Evolutionary conservation across 2,888 invertebrate species (phyloP).

Genomic region (Trachelus stipa): DNA sequence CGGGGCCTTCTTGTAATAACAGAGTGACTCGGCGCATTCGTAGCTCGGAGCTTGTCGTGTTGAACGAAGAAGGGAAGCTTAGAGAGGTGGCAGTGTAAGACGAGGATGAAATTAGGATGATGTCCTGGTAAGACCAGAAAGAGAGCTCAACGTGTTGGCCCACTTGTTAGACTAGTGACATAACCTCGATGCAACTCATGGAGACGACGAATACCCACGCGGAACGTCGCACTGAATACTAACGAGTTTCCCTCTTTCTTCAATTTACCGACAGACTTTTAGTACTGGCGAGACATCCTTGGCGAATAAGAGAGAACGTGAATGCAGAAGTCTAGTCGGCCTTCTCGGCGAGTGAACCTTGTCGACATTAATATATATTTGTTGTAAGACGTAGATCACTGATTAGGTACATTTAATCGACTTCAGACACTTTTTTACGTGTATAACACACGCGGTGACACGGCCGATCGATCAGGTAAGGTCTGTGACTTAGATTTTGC

Average conservation of each 20-base stretch:
- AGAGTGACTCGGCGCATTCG: constrained; percentile 20
- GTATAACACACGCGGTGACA: background rate
- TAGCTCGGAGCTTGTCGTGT: background rate
- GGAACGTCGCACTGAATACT: background rate
- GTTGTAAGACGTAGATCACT: background rate
- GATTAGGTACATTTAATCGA: background rate
- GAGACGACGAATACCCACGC: background rate
- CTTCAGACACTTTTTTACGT: background rate
- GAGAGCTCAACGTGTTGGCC: constrained; percentile 32
- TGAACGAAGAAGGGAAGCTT: constrained; percentile 11
- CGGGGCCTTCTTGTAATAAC: constrained; percentile 20
- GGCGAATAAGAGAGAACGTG: background rate
- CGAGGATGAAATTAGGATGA: constrained; percentile 8
- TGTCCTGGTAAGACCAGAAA: background rate
- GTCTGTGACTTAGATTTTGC: background rate
- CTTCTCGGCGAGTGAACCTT: background rate
- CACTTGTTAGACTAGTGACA: constrained; percentile 46
- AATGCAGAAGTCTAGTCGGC: background rate
- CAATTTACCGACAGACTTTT: background rate
- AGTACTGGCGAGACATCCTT: background rate
- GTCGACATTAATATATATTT: background rate
- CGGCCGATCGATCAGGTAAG: background rate
- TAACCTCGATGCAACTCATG: constrained; percentile 34
- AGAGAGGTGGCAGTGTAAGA: background rate
- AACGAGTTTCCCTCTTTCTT: background rate